A percentile compares a stretch with the other conserved stretches of the same genome.
phyloP scores from a whole-genome alignment of 1,140 invertebrate genomes.

The Trachymyrmex septentrionalis region DNA sequence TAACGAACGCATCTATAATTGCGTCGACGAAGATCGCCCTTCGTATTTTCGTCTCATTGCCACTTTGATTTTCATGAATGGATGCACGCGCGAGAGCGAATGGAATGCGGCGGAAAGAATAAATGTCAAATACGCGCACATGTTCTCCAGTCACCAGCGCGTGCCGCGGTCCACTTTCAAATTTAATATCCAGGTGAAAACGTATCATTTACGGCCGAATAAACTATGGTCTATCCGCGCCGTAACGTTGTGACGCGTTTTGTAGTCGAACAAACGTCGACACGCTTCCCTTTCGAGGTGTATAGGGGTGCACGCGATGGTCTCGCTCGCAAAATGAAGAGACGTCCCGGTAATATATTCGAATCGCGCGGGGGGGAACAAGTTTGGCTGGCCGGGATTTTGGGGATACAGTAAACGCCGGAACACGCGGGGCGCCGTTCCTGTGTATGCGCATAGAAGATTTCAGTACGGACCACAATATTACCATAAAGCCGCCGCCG shows the following conservation, averaged over 20 bases:
- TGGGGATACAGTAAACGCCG: neutral
- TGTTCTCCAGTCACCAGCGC: neutral
- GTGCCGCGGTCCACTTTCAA: slow-evolving; percentile 8
- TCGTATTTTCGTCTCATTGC: neutral
- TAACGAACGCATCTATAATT: neutral
- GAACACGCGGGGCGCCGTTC: slow-evolving; percentile 28
- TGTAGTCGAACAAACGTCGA: slow-evolving; percentile 27
- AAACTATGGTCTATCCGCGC: slow-evolving; percentile 8
- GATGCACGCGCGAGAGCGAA: neutral
- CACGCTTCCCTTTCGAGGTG: neutral
- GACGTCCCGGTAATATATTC: slow-evolving; percentile 82
- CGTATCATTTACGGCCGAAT: slow-evolving; percentile 33
- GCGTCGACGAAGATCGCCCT: neutral
- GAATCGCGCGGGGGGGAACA: slow-evolving; percentile 72
- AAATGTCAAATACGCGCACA: slow-evolving; percentile 2
- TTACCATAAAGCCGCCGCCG: slow-evolving; percentile 84
- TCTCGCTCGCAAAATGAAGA: slow-evolving; percentile 78
- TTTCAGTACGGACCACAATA: slow-evolving; percentile 84
- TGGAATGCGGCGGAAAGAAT: neutral
- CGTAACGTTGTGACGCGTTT: neutral
- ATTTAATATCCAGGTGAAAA: slow-evolving; percentile 49
- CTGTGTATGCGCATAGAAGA: slow-evolving; percentile 83
- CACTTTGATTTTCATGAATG: slow-evolving; percentile 21
- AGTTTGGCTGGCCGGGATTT: slow-evolving; percentile 48
- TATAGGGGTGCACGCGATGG: slow-evolving; percentile 36